Evolutionary conservation across 2,888 invertebrate genomes (phyloP).

Genomic region (Formica aserva): DNA sequence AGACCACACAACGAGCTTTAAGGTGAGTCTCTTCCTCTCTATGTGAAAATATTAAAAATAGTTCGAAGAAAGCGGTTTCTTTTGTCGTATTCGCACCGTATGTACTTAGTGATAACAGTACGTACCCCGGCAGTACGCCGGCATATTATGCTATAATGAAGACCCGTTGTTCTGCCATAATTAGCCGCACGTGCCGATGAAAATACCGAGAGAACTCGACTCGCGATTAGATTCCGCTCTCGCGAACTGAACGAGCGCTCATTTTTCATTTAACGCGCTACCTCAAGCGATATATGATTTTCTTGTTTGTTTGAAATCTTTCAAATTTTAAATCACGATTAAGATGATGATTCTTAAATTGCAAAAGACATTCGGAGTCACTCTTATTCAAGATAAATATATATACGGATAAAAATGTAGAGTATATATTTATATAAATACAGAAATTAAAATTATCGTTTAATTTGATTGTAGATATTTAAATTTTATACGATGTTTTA

Average conservation of each 20-base stretch:
- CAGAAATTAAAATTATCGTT: background rate
- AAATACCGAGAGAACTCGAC: constrained; percentile 2
- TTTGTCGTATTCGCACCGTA: constrained; percentile 11
- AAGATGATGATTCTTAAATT: constrained; percentile 13
- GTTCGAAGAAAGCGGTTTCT: background rate
- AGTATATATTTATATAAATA: background rate
- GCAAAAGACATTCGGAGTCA: background rate
- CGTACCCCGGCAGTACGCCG: background rate
- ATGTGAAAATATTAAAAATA: background rate
- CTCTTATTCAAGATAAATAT: background rate
- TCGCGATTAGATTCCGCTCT: constrained; percentile 30
- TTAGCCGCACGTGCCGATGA: constrained; percentile 34
- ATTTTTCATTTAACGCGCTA: constrained; percentile 17
- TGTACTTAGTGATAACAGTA: constrained; percentile 57
- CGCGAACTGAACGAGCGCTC: background rate
- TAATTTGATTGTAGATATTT: background rate
- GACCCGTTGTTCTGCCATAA: constrained; percentile 51
- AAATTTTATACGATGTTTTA: background rate
- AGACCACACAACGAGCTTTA: constrained; percentile 76
- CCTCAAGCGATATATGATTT: background rate
- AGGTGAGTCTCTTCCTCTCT: constrained; percentile 65
- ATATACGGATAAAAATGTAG: background rate
- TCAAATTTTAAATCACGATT: constrained; percentile 9
- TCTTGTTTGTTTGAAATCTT: background rate
- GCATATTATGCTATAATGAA: constrained; percentile 30